Evolutionary conservation across 2,113 vertebrate genomes (phyloP).

Genomic region (Globicephala melas): DNA sequence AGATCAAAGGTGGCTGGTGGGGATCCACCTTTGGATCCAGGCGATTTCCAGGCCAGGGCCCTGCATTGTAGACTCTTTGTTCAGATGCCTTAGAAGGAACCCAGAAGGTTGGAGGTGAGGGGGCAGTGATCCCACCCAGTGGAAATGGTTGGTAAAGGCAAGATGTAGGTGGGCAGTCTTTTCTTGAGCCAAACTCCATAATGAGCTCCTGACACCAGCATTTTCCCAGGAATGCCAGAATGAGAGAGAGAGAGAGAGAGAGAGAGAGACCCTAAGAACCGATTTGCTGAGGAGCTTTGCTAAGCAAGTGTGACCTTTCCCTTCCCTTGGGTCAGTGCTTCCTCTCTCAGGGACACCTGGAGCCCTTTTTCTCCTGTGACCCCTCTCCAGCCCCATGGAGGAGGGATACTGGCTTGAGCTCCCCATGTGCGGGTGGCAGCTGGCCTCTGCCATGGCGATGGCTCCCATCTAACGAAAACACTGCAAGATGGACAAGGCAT

Average conservation of each 20-base stretch:
- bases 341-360: background rate
- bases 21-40: background rate
- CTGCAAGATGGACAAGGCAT: background rate
- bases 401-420: background rate
- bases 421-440: background rate
- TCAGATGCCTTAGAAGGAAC: background rate
- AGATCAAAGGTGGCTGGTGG: background rate
- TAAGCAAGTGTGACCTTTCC: slow-evolving; percentile 17
- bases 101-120: background rate
- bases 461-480: slow-evolving; percentile 24
- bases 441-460: background rate
- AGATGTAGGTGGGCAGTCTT: background rate
- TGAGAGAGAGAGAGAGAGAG: background rate
- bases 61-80: background rate
- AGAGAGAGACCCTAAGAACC: background rate
- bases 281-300: background rate
- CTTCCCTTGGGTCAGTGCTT: background rate
- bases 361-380: background rate
- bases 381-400: background rate
- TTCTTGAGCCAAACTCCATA: background rate
- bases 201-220: background rate
- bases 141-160: background rate
- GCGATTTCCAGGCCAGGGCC: background rate
- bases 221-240: background rate
- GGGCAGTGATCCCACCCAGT: background rate